Base-by-base conservation (phyloP, 2,888 invertebrate species). In the Drosophila vallismaia region DNA sequence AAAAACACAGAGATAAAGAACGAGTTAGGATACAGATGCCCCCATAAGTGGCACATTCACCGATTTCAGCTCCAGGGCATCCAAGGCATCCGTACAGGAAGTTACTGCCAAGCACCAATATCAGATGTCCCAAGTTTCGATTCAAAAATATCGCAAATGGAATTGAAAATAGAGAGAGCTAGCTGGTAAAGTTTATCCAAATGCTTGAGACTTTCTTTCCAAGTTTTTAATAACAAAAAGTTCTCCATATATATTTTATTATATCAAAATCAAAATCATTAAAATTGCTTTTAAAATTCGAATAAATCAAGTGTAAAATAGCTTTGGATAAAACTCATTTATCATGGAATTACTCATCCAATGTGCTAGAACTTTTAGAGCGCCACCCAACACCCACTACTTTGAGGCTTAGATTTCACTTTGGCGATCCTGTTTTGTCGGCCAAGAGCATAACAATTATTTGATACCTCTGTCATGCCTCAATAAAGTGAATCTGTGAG, bases 31-130 rank as follows among this genome's bases (percentile, higher is more conserved):
- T 42, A 19, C 55, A 58, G 69, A 70, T 83, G 69, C 64, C 60
- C 57, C 71, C 66, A 69, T 71, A 75, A 75, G 71, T 64, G 66
- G 64, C 64, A 45, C 63, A 64, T 64, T 64, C 63, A 51, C 64
- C 64, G 64, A 67, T 67, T 67, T 49, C 68, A 42, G 42, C 9
- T 14, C 14, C 24, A 7, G 40, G n/a, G 14, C 6, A 42, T 42
- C 42, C 24, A 7, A 19, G n/a, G 14, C 6, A 42, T 42, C 42
- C 44, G 44, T 24, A 28, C 54, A 50, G 54, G 36, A 67, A 55
- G 67, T 55, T 29, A 50, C 44, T 24, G 40, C 66, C 55, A 60
- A 5, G 33, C 50, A 7, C 38, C 66, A 38, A 46, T 52, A 64
- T 64, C 66, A 28, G 64, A 64, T 64, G 51, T 64, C 36, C 14